Percentiles rank a stretch among this genome's conserved stretches.
phyloP scores from a whole-genome alignment of 2,113 vertebrate species.

The Pollachius pollachius region DNA sequence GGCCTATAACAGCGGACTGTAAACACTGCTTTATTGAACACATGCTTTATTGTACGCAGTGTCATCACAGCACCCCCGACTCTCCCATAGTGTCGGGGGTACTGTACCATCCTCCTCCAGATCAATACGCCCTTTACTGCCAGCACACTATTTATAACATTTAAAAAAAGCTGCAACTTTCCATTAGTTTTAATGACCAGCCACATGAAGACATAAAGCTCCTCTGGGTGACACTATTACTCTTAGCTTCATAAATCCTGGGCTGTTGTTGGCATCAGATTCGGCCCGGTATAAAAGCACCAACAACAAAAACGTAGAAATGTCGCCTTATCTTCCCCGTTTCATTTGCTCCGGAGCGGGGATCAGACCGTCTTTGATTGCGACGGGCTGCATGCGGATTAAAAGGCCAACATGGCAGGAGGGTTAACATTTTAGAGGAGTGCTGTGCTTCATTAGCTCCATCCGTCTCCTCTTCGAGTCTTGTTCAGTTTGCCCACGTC shows the following conservation, averaged over 20 bases:
- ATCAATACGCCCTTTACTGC: neutral
- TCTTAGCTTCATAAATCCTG: neutral
- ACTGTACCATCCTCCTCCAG: neutral
- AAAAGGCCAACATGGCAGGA: neutral
- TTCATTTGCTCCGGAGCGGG: neutral
- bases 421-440: neutral
- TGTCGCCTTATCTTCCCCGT: neutral
- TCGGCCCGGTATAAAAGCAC: neutral
- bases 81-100: no score
- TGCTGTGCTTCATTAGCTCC: no score
- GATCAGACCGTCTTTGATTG: neutral
- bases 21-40: no score
- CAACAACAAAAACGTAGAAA: neutral
- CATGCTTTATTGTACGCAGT: no score
- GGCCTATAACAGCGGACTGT: no score
- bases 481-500: no score
- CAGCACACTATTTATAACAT: neutral
- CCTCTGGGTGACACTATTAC: neutral
- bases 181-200: neutral
- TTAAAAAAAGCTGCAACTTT: neutral
- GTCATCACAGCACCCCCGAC: no score
- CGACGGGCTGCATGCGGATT: neutral
- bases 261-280: neutral
- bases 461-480: no score
- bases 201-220: neutral